phyloP scores from a whole-genome alignment of 1,140 invertebrate species.

The Ips nitidus region DNA sequence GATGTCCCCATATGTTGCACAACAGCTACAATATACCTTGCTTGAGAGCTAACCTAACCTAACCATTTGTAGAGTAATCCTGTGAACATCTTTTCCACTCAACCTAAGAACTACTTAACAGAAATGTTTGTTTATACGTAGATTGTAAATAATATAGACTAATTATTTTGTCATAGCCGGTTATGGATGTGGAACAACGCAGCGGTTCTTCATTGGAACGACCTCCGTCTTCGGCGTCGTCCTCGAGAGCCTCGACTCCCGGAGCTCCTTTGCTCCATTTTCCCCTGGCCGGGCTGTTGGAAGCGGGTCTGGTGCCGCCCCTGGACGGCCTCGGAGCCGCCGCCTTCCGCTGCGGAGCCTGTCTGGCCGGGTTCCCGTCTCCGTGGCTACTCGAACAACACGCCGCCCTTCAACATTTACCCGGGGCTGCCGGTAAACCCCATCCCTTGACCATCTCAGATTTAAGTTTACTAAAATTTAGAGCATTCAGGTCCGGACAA shows the following conservation, averaged over 20 bases:
- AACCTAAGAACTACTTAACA: no score
- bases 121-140: no score
- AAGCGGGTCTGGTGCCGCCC: slow-evolving; percentile 54
- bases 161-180: slow-evolving; percentile 37
- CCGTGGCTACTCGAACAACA: slow-evolving; percentile 80
- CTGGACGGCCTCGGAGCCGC: slow-evolving; percentile 52
- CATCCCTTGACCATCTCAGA: background rate
- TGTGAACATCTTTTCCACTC: no score
- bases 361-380: slow-evolving; percentile 79
- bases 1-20: no score
- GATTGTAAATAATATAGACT: background rate
- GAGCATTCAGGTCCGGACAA: slow-evolving; percentile 63
- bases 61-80: no score
- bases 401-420: slow-evolving; percentile 71
- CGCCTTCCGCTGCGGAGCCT: slow-evolving; percentile 72
- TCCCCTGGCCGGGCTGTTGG: slow-evolving; percentile 46
- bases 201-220: slow-evolving; percentile 46
- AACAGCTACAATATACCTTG: no score
- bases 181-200: slow-evolving; percentile 43
- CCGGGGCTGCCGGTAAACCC: slow-evolving; percentile 21
- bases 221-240: slow-evolving; percentile 49
- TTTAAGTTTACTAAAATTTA: background rate
- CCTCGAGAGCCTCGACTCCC: slow-evolving; percentile 53
- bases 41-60: no score
- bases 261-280: slow-evolving; percentile 52